Percentiles rank a stretch among this genome's conserved stretches.
Evolutionary conservation across 2,113 vertebrate genomes (phyloP).

Genomic region (Patagioenas fasciata): DNA sequence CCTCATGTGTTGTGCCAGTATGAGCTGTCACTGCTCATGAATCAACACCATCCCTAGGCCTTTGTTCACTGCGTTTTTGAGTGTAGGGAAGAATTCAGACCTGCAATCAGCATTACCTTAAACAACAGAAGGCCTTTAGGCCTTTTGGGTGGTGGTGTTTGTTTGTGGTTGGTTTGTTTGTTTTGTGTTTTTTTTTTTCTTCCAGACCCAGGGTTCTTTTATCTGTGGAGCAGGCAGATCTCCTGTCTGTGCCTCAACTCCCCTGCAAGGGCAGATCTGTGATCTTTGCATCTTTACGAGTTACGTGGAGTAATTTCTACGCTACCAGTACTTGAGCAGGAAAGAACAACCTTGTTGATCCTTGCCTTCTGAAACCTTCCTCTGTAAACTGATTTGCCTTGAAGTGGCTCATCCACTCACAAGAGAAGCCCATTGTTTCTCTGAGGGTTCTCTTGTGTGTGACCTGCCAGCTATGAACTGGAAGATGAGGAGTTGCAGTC

Average conservation of each 20-base stretch:
- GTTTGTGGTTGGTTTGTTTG: neutral
- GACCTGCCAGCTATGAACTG: neutral
- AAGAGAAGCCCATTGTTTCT: neutral
- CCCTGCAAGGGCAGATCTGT: neutral
- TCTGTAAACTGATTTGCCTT: neutral
- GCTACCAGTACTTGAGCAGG: neutral
- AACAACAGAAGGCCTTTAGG: neutral
- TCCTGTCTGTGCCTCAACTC: neutral
- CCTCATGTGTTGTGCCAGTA: neutral
- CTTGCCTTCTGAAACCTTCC: neutral
- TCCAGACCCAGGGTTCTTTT: neutral
- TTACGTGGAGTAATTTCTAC: neutral
- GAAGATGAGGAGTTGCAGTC: neutral
- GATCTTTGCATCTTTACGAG: neutral
- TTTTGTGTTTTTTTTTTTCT: neutral
- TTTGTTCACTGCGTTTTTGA: constrained; percentile 4
- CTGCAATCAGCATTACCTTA: neutral
- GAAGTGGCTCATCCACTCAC: neutral
- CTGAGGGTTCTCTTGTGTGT: neutral
- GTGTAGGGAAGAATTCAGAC: neutral
- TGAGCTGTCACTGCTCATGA: neutral
- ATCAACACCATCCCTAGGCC: neutral
- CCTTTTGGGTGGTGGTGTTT: neutral
- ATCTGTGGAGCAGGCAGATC: neutral
- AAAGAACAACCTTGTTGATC: neutral